Evolutionary conservation across 2,113 vertebrate species (phyloP).

Genomic region (Semicossyphus pulcher): DNA sequence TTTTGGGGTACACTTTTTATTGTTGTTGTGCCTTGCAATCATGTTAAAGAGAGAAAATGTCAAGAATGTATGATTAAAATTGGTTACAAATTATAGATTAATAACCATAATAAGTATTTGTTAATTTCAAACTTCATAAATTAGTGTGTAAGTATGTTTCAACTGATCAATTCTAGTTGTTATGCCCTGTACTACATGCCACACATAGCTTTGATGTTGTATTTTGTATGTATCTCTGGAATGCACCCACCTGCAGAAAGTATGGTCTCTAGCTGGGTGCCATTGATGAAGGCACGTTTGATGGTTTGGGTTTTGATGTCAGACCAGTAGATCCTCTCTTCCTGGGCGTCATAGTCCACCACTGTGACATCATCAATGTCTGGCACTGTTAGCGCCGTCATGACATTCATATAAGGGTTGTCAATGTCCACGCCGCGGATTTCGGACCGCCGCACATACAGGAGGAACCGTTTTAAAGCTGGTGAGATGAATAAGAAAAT

Average conservation of each 20-base stretch:
- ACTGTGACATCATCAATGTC: slow-evolving; percentile 98
- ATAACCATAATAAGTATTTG: not conserved
- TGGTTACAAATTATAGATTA: not conserved
- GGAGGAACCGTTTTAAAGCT: slow-evolving; percentile 95
- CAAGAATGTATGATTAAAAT: not conserved
- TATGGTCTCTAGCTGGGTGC: slow-evolving; percentile 94
- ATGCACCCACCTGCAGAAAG: slow-evolving; percentile 91
- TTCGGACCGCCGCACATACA: slow-evolving; percentile 94
- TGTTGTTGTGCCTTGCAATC: not conserved
- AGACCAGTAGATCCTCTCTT: slow-evolving; percentile 97
- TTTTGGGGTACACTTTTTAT: not conserved
- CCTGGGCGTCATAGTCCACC: slow-evolving; percentile 93
- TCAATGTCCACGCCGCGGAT: slow-evolving; percentile 98
- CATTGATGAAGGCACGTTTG: slow-evolving; percentile 96
- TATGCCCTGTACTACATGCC: not conserved
- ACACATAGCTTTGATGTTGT: not conserved
- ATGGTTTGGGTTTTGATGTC: slow-evolving; percentile 98
- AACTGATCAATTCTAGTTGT: not conserved
- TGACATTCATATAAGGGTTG: slow-evolving; percentile 97
- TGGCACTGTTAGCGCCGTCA: slow-evolving; percentile 96
- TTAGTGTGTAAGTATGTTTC: not conserved
- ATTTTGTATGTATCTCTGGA: not conserved
- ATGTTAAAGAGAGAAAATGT: not conserved
- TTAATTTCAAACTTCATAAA: not conserved
- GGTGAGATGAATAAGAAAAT: slow-evolving; percentile 27